Evolutionary conservation across 1,140 invertebrate genomes (phyloP), one percentile per base, ranked within the genome.

Genomic region (Apocrypta bakeri): DNA sequence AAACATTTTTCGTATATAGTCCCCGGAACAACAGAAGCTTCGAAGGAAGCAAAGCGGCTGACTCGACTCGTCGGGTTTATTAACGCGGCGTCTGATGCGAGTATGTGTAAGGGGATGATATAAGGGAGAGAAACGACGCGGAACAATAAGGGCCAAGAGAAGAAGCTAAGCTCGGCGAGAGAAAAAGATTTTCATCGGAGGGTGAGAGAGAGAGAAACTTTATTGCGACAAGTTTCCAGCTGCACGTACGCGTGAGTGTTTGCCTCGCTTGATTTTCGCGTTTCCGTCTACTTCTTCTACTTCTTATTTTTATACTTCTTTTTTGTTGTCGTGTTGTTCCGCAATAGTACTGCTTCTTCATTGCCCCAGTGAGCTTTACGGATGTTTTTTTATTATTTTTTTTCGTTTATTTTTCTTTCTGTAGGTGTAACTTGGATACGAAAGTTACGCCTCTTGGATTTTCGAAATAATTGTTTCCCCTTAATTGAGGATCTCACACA

Each of bases 41-140:
- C n/a, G n/a, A 31, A 83, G 72, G 82, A 85, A 83, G 81, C 82
- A 83, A 83, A 73, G 81, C 79, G 69, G 79, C 81, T 86, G 84
- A 81, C 82, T 81, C 56, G 79, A 83, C 81, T 68, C 78, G 84
- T 84, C 83, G 75, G 83, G 72, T 86, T 82, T 84, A 86, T 86
- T 86, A 86, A 84, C 81, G 79, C 82, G 14, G 48, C 48, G 42
- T 17, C 42, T 48, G 42, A 17, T 48, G 42, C 17, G 42, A 21
- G 48, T 56, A 4, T 56, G 48, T 56, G 48, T 56, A 83, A 82
- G 84, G 84, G 84, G 83, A 81, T 85, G 84, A 84, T 81, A 83
- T 85, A 76, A 83, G 83, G 84, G 80, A 85, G 80, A 77, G 77
- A 81, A 66, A 40, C 61, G 75, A 74, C n/a, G 80, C 63, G 66